Evolutionary conservation across 2,113 vertebrate genomes (phyloP).

Genomic region (Gallinago paraguaiae): DNA sequence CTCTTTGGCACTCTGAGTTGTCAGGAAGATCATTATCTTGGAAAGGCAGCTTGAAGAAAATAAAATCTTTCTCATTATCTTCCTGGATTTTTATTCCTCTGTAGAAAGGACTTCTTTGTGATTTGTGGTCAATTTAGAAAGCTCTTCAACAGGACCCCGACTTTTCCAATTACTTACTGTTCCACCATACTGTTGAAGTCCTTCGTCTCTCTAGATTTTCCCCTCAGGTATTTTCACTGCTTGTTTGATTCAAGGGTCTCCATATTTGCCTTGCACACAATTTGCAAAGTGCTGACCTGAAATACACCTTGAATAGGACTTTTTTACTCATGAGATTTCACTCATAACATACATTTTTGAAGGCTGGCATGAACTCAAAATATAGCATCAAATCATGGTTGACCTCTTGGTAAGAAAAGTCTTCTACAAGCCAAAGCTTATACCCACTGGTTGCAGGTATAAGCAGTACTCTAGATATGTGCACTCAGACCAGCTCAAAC

Average conservation of each 20-base stretch:
- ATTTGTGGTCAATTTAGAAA: neutral
- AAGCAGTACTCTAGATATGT: neutral
- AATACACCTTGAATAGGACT: neutral
- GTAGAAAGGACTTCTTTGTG: neutral
- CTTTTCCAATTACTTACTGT: fast-evolving
- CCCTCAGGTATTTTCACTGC: neutral
- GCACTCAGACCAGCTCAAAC: neutral
- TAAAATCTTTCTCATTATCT: neutral
- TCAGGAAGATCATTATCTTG: fast-evolving
- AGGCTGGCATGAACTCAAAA: neutral
- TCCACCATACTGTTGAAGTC: neutral
- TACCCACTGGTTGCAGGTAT: neutral
- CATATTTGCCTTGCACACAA: fast-evolving
- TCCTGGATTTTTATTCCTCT: neutral
- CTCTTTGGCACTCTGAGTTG: neutral
- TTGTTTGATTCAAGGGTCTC: neutral
- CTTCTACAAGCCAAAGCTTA: neutral
- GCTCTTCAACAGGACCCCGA: neutral
- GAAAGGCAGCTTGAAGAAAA: neutral
- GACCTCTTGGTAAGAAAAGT: neutral
- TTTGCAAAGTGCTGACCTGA: neutral
- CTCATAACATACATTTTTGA: neutral
- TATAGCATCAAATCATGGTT: neutral
- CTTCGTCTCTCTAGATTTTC: neutral
- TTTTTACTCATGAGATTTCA: neutral